phyloP scores from a whole-genome alignment of 2,113 vertebrate species.

The Pionites leucogaster region DNA sequence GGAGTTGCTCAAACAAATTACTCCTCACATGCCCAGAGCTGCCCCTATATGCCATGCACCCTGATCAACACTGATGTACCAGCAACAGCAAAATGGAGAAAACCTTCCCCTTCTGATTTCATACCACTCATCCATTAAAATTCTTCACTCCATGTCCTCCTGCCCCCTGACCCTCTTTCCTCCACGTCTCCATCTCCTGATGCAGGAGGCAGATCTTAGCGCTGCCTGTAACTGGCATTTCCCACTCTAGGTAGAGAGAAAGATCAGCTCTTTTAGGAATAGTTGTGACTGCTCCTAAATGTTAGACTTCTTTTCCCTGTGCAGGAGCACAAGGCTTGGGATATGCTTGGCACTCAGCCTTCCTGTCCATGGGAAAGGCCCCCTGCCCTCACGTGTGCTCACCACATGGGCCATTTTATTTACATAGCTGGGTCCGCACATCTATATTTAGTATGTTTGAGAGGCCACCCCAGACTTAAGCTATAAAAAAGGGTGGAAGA shows the following conservation, averaged over 20 bases:
- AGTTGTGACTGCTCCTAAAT: neutral
- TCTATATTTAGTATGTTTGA: constrained; percentile 24
- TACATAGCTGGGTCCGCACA: constrained; percentile 14
- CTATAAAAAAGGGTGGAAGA: neutral
- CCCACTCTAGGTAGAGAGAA: neutral
- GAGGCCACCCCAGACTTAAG: neutral
- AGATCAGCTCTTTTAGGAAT: neutral
- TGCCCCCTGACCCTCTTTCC: neutral
- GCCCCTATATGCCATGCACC: neutral
- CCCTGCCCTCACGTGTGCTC: neutral
- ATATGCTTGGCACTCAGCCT: neutral
- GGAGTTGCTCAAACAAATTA: neutral
- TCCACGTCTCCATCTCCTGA: neutral
- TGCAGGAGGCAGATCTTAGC: neutral
- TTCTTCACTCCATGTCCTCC: neutral
- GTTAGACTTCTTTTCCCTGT: neutral
- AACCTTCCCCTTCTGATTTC: neutral
- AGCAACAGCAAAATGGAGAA: neutral
- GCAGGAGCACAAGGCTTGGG: neutral
- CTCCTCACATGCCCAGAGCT: neutral
- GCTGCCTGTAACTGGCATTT: neutral
- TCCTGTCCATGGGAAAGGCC: constrained; percentile 2
- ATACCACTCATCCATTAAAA: neutral
- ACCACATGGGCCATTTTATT: constrained; percentile 3
- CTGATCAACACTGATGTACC: neutral